These are phyloP conservation scores for Oncorhynchus keta DNA, from an alignment of 2,113 vertebrate genomes.

Conservation along the genomic window DNA sequence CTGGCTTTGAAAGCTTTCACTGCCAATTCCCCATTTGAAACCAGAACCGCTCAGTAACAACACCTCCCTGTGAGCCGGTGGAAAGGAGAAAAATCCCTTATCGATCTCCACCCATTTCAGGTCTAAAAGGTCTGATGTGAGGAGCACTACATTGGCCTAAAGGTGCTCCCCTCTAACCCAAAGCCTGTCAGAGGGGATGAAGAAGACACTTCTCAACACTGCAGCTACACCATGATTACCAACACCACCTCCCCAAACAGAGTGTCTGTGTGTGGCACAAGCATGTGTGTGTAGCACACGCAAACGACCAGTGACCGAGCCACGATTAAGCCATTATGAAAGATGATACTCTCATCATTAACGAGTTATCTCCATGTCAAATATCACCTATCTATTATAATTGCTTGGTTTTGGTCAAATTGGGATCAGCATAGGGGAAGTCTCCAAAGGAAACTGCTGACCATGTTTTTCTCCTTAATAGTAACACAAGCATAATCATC, in stretches of 20 bases:
- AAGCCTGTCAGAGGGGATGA: slow-evolving; percentile 46
- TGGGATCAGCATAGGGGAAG: slow-evolving; percentile 37
- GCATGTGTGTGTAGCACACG: too few species aligned
- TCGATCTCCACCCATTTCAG: slow-evolving; percentile 65
- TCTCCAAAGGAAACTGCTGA: not conserved
- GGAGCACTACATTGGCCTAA: slow-evolving; percentile 43
- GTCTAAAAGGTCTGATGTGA: slow-evolving; percentile 52
- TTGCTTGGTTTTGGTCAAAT: slow-evolving; percentile 40
- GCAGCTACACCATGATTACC: slow-evolving; percentile 40
- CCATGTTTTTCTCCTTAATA: not conserved
- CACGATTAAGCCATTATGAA: too few species aligned
- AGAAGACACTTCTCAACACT: slow-evolving; percentile 65
- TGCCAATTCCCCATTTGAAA: slow-evolving; percentile 78
- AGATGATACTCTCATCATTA: slow-evolving; percentile 16
- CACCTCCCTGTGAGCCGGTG: slow-evolving; percentile 64
- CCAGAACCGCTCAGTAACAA: slow-evolving; percentile 77
- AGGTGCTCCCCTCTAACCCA: slow-evolving; percentile 36
- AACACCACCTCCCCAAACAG: slow-evolving; percentile 12
- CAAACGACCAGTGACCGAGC: too few species aligned
- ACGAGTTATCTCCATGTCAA: slow-evolving; percentile 30
- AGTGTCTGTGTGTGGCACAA: too few species aligned
- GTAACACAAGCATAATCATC: too few species aligned
- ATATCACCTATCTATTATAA: slow-evolving; percentile 37
- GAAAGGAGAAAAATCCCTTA: slow-evolving; percentile 74
- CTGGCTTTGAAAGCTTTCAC: slow-evolving; percentile 68